Evolutionary conservation across 2,113 vertebrate species (phyloP), one percentile per base, ranked within the genome.

Genomic region (Lamprologus lemairii): DNA sequence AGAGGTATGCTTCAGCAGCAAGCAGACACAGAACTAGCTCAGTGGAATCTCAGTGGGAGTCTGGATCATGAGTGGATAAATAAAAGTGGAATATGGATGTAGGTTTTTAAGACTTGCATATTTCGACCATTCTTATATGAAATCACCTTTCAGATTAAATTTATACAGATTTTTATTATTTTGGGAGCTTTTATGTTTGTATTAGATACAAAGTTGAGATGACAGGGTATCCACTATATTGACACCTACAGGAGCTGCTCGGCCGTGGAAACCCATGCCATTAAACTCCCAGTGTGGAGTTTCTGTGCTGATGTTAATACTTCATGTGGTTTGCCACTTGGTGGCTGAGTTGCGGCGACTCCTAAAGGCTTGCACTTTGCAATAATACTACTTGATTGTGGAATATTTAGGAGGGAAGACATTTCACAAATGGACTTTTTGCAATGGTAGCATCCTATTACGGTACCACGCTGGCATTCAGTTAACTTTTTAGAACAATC

Each of bases 1-100:
- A 97, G 92, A 99, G 98, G 98, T 99, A 96, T 2, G 82, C 2
- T 31, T 51, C 45, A 54, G 65, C 42, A 28, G 19, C 16, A 19
- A 53, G 16, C 0, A 16, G 21, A 28, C 35, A 21, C 57, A 35
- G 8, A 13, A 13, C 2, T 51, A 16, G 13, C 37, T 73, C 37
- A 78, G 21, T 16, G n/a, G 65, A 4, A 16, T 8, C 37, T 73
- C 37, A 78, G 21, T 16, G n/a, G 65, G 5, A 17, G 2, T 75
- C 42, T 17, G 68, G 68, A 7, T 47, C 68, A 47, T 47, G 68
- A 75, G 14, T 17, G n/a, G 40, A 75, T 28, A 26, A 45, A 23
- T 73, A 45, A 26, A 40, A 42, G 31, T 26, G 35, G 47, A 28
- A 55, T 75, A 9, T 42, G 10, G 12, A 7, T 42, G 58, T 45